A percentile compares a stretch with the other conserved stretches of the same genome.
Conservation (phyloP, 1,140 invertebrate species). For the Magallana angulata region DNA sequence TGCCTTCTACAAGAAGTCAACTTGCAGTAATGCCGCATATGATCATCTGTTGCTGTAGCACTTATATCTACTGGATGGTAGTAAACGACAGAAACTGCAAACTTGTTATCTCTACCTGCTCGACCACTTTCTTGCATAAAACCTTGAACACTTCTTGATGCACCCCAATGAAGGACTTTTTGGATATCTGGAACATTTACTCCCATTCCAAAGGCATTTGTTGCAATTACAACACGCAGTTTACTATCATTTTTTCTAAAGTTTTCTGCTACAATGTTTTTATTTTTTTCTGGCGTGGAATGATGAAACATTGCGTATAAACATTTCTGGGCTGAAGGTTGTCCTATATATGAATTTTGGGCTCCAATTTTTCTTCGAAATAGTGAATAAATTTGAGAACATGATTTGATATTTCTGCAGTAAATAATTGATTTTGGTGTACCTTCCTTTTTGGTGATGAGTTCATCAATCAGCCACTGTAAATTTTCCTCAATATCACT, state of each 20-base stretch:
- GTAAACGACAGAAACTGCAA: not conserved
- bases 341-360: not conserved
- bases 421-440: not conserved
- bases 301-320: no score
- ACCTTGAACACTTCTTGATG: constrained; percentile 36
- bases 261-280: constrained; percentile 13
- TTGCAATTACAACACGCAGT: constrained; percentile 8
- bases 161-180: constrained; percentile 38
- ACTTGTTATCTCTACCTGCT: constrained; percentile 30
- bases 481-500: constrained; percentile 15
- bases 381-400: not conserved
- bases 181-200: no score
- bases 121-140: constrained; percentile 45
- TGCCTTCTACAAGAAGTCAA: not conserved
- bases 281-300: not conserved
- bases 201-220: constrained; percentile 53
- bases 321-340: not conserved
- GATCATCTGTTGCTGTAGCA: no score
- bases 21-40: not conserved
- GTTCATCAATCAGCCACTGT: constrained; percentile 9
- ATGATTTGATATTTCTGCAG: constrained; percentile 5
- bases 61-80: no score
- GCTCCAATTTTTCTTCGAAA: not conserved
- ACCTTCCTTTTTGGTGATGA: not conserved
- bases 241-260: constrained; percentile 33